A percentile compares a stretch with the other conserved stretches of the same genome.
Evolutionary conservation across 2,888 invertebrate species (phyloP).

Genomic region (Drosophila fulvimacula): DNA sequence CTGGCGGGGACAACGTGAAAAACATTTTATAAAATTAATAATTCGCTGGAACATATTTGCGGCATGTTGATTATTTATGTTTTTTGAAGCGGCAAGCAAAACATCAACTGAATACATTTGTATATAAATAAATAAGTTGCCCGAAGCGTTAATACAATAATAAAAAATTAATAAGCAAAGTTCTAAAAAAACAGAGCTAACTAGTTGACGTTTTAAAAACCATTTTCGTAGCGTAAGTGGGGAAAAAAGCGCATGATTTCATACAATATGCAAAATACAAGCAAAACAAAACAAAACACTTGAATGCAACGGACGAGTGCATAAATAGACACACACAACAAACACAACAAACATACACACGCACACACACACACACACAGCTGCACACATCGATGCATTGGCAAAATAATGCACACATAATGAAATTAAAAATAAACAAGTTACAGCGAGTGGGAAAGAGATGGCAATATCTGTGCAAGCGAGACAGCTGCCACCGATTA

Average conservation of each 20-base stretch:
- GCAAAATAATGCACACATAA: constrained; percentile 67
- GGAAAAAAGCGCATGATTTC: constrained; percentile 46
- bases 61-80: constrained; percentile 54
- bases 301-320: constrained; percentile 66
- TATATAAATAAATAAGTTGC: constrained; percentile 60
- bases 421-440: constrained; percentile 74
- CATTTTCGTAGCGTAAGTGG: constrained; percentile 58
- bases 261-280: constrained; percentile 59
- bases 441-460: constrained; percentile 49
- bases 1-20: background rate
- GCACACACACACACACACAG: constrained; percentile 5
- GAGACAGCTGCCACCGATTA: constrained; percentile 23
- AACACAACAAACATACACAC: constrained; percentile 20
- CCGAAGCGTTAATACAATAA: constrained; percentile 48
- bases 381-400: constrained; percentile 40
- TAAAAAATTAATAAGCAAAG: constrained; percentile 30
- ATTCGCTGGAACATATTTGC: constrained; percentile 23
- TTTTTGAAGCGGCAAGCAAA: constrained; percentile 66
- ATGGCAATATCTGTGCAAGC: constrained; percentile 35
- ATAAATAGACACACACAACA: constrained; percentile 56
- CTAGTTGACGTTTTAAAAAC: constrained; percentile 69
- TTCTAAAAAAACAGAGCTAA: constrained; percentile 32
- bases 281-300: constrained; percentile 74
- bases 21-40: constrained; percentile 36
- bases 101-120: constrained; percentile 59